Evolutionary conservation across 2,113 vertebrate species (phyloP), one percentile per base, ranked within the genome.

Genomic region (Corapipo altera): DNA sequence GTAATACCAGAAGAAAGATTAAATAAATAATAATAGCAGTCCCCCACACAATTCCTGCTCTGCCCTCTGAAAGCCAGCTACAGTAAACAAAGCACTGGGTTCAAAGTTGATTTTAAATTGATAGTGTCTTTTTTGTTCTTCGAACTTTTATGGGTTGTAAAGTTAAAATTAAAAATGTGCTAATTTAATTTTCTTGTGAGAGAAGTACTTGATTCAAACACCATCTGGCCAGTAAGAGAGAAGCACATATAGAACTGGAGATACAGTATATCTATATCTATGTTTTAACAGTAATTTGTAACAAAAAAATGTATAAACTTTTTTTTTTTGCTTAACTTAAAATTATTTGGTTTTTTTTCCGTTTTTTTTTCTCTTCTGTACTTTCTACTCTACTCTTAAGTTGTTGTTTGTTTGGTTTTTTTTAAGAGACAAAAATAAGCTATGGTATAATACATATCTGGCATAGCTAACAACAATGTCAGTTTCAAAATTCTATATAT

Each of bases 81-180:
- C 26, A 95, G 58, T 81, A 95, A 97, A 95, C 65, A 94, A 27
- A 95, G 54, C 88, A 91, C 44, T 90, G 39, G 15, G 32, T 91
- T 97, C 91, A 92, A 74, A 96, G 86, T 66, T 97, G 80, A 97
- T 95, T 96, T 96, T 85, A 92, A 95, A 97, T 55, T 86, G 73
- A 91, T 95, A 64, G 46, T 69, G 55, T 73, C 51, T 71, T 88
- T 95, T 75, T 46, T 96, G 57, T 85, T 97, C 51, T 89, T 96
- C 77, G 91, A 65, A 96, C 62, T 43, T 94, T 75, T 80, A 91
- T 78, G 49, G 81, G 88, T 30, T 96, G 35, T 78, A 93, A 97
- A 97, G 85, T 85, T 96, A 95, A 97, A 95, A 95, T 75, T 81
- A 80, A 96, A 89, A 91, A 57, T 22, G 83, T 95, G 48, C 18